Evolutionary conservation across 2,888 invertebrate species (phyloP).

Genomic region (Drosophila lutescens): DNA sequence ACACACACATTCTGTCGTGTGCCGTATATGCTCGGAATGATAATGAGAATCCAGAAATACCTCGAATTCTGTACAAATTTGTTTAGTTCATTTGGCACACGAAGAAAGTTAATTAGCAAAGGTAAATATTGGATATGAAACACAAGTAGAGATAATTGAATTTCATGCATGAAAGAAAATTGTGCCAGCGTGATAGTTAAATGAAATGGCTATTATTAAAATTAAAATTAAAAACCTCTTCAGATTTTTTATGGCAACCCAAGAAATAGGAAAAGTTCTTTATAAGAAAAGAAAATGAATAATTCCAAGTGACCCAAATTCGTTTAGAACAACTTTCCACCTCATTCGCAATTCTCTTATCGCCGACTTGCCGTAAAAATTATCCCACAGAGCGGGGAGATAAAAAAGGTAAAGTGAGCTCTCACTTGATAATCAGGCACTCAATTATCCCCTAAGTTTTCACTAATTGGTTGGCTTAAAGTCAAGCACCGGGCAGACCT

Average conservation of each 20-base stretch:
- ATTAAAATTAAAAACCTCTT: too few relatives aligned
- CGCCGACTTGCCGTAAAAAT: constrained; percentile 3
- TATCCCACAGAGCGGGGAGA: not conserved
- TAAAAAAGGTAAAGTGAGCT: constrained; percentile 21
- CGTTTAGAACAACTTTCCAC: not conserved
- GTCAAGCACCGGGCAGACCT: constrained; percentile 42
- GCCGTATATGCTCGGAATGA: constrained; percentile 35
- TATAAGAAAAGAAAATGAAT: not conserved
- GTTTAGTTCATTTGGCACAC: constrained; percentile 26
- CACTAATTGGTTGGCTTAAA: constrained; percentile 64
- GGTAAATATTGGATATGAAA: constrained; percentile 25
- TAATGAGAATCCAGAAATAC: constrained; percentile 39
- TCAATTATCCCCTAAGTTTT: constrained; percentile 56
- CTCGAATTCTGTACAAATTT: constrained; percentile 18
- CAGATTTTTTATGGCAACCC: not conserved
- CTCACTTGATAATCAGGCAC: constrained; percentile 46
- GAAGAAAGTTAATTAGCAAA: constrained; percentile 32
- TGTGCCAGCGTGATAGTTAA: not conserved
- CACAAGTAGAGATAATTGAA: constrained; percentile 1
- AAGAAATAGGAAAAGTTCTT: not conserved
- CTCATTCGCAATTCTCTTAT: not conserved
- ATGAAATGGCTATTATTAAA: not conserved
- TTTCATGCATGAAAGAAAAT: not conserved
- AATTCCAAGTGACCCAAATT: not conserved
- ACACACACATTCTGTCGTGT: constrained; percentile 18